Evolutionary conservation across 30 jellyfish, hydroid and myxozoan genomes (phyloP).

Genomic region (Nemopilema nomurai): DNA sequence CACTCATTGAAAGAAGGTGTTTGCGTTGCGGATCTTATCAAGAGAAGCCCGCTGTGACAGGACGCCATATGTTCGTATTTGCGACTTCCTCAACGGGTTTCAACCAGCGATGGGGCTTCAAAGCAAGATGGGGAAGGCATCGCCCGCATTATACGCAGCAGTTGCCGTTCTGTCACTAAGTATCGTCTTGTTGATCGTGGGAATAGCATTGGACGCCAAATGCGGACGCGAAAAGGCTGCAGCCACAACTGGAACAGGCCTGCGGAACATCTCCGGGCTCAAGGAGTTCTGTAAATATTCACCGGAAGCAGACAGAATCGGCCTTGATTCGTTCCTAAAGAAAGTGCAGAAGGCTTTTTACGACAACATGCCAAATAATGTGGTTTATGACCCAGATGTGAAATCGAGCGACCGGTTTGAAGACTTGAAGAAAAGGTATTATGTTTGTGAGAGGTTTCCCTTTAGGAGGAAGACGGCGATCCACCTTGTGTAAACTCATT

Average conservation of each 20-base stretch:
- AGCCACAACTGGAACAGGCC: background rate
- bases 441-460: background rate
- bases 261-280: slow-evolving; percentile 30
- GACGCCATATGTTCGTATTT: too few species aligned
- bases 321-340: slow-evolving; percentile 32
- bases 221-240: background rate
- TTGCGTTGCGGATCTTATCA: too few species aligned
- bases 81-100: too few species aligned
- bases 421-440: slow-evolving; percentile 48
- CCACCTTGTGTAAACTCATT: too few species aligned
- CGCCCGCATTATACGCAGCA: slow-evolving; percentile 18
- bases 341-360: slow-evolving; percentile 44
- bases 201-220: slow-evolving; percentile 58
- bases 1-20: too few species aligned
- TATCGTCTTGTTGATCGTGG: slow-evolving; percentile 28
- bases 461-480: too few species aligned
- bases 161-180: slow-evolving; percentile 20
- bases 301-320: slow-evolving; percentile 63
- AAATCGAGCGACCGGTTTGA: slow-evolving; percentile 29
- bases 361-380: slow-evolving; percentile 57
- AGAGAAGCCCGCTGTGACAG: too few species aligned
- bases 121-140: background rate
- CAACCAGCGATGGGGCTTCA: slow-evolving; percentile 5
- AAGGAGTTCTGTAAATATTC: slow-evolving; percentile 59
- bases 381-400: slow-evolving; percentile 58